Evolutionary conservation across 2,888 invertebrate genomes (phyloP).

Genomic region (Drosophila birchii): DNA sequence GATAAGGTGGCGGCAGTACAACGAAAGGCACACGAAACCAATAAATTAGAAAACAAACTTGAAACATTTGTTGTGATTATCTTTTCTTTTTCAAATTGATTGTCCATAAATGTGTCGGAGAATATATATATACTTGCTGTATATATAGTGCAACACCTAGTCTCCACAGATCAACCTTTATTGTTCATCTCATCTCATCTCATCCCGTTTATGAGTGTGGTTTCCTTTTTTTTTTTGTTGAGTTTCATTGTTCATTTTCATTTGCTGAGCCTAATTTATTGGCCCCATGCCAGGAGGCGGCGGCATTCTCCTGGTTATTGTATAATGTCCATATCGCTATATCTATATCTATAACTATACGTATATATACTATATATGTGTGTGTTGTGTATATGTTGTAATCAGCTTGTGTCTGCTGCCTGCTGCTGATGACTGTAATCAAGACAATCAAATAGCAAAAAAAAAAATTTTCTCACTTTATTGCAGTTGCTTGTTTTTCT

Average conservation of each 20-base stretch:
- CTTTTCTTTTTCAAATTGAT: conserved; percentile 15
- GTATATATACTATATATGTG: not conserved
- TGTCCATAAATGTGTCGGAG: conserved; percentile 13
- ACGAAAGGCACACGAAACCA: conserved; percentile 62
- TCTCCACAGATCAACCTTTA: conserved; percentile 34
- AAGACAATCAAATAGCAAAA: conserved; percentile 72
- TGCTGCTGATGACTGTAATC: conserved; percentile 61
- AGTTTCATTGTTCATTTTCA: conserved; percentile 51
- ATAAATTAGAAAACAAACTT: conserved; percentile 59
- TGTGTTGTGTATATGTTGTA: conserved; percentile 31
- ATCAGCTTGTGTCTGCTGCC: conserved; percentile 34
- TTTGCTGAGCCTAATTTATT: conserved; percentile 62
- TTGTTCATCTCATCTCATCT: conserved; percentile 42
- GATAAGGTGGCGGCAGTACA: conserved; percentile 54
- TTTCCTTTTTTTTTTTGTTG: not conserved
- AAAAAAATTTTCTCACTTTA: conserved; percentile 51
- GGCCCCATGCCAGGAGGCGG: conserved; percentile 75
- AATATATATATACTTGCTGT: not conserved
- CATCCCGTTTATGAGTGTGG: conserved; percentile 40
- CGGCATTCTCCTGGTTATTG: conserved; percentile 45
- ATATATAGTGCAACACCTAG: conserved; percentile 35
- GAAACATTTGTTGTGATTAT: conserved; percentile 29
- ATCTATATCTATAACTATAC: conserved; percentile 24
- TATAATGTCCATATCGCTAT: conserved; percentile 72
- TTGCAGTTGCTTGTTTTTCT: conserved; percentile 27